Conservation (phyloP, 2,797 vertebrate species). For the Brachymystax lenok region DNA sequence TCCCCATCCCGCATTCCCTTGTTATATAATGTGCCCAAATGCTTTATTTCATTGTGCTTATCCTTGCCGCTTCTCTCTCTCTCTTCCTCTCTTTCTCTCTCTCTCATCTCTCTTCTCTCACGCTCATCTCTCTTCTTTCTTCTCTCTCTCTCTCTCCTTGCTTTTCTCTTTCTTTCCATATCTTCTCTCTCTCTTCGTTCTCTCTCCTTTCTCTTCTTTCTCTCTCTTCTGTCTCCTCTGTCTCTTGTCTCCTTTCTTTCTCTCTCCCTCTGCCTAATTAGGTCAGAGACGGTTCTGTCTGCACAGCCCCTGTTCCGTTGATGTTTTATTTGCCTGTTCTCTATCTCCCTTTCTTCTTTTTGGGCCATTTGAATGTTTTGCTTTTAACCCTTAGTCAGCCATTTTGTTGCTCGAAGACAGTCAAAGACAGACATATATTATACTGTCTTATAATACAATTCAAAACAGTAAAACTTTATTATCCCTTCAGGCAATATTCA, state of each 20-base stretch:
- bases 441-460: background rate
- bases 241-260: background rate
- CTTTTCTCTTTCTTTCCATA: too few species aligned
- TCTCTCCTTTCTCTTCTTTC: background rate
- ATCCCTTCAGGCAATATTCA: too few species aligned
- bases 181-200: background rate
- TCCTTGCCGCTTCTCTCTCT: background rate
- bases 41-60: background rate
- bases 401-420: background rate
- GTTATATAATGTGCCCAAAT: conserved; percentile 11
- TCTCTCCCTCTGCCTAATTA: background rate
- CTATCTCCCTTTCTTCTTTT: background rate
- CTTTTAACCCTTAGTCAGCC: background rate
- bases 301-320: background rate
- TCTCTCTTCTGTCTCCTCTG: background rate
- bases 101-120: background rate
- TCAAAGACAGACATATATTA: background rate
- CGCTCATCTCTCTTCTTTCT: background rate
- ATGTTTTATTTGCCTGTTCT: background rate
- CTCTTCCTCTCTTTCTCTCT: background rate
- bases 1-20: background rate
- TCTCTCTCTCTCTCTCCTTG: too few species aligned
- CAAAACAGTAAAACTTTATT: background rate
- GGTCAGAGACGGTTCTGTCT: background rate
- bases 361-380: background rate